Conservation (phyloP, 64 coral and sea anemone genomes). For the Catalaphyllia jardinei region DNA sequence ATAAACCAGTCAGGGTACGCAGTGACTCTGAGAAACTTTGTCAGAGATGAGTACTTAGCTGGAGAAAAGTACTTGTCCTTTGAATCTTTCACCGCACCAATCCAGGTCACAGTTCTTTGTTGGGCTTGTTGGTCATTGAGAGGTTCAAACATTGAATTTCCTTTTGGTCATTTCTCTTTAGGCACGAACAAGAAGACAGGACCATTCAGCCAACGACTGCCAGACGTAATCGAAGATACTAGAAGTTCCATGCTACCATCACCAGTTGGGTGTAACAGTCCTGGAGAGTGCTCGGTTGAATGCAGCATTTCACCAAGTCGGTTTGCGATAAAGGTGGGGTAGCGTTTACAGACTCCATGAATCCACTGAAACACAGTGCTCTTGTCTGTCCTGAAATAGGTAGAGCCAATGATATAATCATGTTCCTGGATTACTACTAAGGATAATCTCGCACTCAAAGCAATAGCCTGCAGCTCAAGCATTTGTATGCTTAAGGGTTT, state of each 20-base stretch:
- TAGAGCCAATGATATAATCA: constrained; percentile 22
- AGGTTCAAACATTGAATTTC: constrained; percentile 5
- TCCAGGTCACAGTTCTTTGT: neutral
- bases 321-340: constrained; percentile 22
- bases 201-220: constrained; percentile 18
- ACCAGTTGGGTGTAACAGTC: neutral
- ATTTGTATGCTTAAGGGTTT: constrained; percentile 15
- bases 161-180: neutral
- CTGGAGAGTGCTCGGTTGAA: constrained; percentile 8
- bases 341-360: neutral
- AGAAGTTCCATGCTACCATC: neutral
- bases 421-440: constrained; percentile 10
- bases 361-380: constrained; percentile 35
- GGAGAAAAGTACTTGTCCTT: neutral
- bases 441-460: constrained; percentile 10
- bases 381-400: constrained; percentile 9
- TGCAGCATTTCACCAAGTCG: constrained; percentile 14
- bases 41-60: constrained; percentile 25
- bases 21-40: constrained; percentile 12
- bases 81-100: neutral
- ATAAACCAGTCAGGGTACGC: neutral
- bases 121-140: constrained; percentile 10
- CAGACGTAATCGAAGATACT: neutral
- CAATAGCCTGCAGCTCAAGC: constrained; percentile 18
- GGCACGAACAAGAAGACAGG: neutral